A percentile compares a stretch with the other conserved stretches of the same genome.
These are phyloP conservation scores for Pungitius pungitius DNA, from an alignment of 2,113 vertebrate genomes.

Conservation along the genomic window DNA sequence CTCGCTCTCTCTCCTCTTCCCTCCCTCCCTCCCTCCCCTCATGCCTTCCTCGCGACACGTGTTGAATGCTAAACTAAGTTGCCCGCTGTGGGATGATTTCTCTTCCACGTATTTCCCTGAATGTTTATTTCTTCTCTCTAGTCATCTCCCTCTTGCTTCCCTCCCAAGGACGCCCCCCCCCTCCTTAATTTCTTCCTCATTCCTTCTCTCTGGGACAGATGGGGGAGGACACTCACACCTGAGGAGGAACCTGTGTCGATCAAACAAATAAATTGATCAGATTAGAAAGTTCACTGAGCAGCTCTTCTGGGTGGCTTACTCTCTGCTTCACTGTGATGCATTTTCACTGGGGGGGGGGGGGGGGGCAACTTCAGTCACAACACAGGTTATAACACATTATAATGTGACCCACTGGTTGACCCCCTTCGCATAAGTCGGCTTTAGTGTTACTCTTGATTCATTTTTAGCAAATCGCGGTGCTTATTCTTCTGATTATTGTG, in stretches of 20 bases:
- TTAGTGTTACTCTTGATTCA: neutral
- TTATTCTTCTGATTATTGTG: neutral
- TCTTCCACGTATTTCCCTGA: neutral
- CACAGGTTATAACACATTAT: too few species aligned
- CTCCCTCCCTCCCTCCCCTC: constrained; percentile 52
- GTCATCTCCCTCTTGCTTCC: neutral
- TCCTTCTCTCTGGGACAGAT: neutral
- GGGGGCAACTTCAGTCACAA: too few species aligned
- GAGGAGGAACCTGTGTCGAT: too few species aligned
- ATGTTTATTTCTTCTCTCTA: neutral
- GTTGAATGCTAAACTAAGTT: constrained; percentile 85
- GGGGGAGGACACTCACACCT: neutral
- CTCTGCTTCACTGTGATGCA: neutral
- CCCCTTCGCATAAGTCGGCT: too few species aligned
- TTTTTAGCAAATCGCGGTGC: neutral
- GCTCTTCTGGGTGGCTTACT: neutral
- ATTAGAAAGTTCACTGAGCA: neutral
- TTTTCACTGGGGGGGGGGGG: too few species aligned
- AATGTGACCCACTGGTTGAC: too few species aligned
- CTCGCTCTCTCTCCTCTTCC: constrained; percentile 30
- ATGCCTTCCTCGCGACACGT: constrained; percentile 80
- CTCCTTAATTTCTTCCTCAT: neutral
- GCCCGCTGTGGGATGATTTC: constrained; percentile 42
- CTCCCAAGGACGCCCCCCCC: neutral
- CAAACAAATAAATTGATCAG: too few species aligned